Conservation (phyloP, 1,140 invertebrate genomes). For the Ptiloglossa arizonensis region DNA sequence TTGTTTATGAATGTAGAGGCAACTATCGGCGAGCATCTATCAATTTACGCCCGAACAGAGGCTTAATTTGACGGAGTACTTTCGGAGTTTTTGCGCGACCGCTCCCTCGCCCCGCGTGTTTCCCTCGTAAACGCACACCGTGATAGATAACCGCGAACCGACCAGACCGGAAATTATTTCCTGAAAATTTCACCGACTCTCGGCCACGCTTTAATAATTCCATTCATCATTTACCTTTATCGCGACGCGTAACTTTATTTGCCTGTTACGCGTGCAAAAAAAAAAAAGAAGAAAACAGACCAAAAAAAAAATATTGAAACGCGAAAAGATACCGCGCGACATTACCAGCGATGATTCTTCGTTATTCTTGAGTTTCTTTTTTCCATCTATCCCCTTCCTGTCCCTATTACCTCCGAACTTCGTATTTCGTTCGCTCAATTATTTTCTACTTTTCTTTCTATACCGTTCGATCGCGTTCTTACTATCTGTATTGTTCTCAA, state of each 20-base stretch:
- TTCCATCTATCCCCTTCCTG: no score
- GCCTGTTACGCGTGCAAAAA: background rate
- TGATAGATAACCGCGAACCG: slow-evolving; percentile 39
- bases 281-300: no score
- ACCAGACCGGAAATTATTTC: slow-evolving; percentile 1
- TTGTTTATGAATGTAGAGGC: slow-evolving; percentile 68
- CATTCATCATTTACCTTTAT: slow-evolving; percentile 29
- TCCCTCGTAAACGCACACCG: slow-evolving; percentile 7
- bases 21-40: slow-evolving; percentile 61
- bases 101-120: background rate
- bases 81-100: slow-evolving; percentile 3
- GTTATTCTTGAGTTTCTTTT: no score
- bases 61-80: slow-evolving; percentile 37
- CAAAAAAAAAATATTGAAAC: no score
- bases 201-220: background rate
- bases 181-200: slow-evolving; percentile 13
- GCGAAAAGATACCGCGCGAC: no score
- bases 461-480: no score
- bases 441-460: no score
- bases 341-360: no score
- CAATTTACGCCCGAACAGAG: slow-evolving; percentile 57
- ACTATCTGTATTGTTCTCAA: no score
- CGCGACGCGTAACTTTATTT: background rate
- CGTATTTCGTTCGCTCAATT: no score
- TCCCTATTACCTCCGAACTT: no score